phyloP scores from a whole-genome alignment of 1,140 invertebrate genomes.

The Drosophila obscura region DNA sequence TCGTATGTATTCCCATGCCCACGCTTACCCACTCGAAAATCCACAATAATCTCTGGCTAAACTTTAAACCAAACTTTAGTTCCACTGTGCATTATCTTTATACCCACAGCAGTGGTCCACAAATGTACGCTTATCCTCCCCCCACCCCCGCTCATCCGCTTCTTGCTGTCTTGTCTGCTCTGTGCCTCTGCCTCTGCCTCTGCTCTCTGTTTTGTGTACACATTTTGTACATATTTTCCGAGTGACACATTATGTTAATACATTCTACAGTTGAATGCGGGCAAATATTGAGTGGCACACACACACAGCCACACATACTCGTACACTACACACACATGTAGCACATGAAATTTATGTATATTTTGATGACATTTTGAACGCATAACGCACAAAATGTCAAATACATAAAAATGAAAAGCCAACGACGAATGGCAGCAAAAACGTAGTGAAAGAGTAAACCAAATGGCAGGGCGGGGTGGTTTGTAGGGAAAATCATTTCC shows the following conservation, averaged over 20 bases:
- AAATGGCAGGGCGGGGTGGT: constrained; percentile 19
- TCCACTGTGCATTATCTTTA: constrained; percentile 47
- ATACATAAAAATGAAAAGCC: constrained; percentile 70
- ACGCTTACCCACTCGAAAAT: no score
- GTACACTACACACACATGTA: constrained; percentile 4
- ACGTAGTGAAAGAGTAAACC: constrained; percentile 63
- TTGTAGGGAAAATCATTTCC: constrained; percentile 60
- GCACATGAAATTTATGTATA: constrained; percentile 61
- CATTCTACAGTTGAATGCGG: constrained; percentile 65
- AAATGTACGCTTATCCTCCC: no score
- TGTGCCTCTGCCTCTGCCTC: constrained; percentile 25
- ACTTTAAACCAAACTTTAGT: not conserved
- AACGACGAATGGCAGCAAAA: constrained; percentile 15
- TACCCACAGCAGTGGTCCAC: constrained; percentile 9
- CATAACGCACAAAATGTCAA: constrained; percentile 72
- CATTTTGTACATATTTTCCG: constrained; percentile 44
- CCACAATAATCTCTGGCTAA: not conserved
- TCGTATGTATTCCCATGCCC: not conserved
- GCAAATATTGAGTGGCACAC: constrained; percentile 70
- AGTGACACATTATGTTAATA: constrained; percentile 77
- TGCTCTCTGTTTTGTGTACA: not conserved
- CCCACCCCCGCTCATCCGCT: no score
- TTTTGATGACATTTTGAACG: constrained; percentile 74
- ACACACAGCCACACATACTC: constrained; percentile 6
- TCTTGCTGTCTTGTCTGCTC: not conserved